Percentiles rank a stretch among this genome's conserved stretches.
phyloP scores from a whole-genome alignment of 2,113 vertebrate genomes.

The Albula glossodonta region DNA sequence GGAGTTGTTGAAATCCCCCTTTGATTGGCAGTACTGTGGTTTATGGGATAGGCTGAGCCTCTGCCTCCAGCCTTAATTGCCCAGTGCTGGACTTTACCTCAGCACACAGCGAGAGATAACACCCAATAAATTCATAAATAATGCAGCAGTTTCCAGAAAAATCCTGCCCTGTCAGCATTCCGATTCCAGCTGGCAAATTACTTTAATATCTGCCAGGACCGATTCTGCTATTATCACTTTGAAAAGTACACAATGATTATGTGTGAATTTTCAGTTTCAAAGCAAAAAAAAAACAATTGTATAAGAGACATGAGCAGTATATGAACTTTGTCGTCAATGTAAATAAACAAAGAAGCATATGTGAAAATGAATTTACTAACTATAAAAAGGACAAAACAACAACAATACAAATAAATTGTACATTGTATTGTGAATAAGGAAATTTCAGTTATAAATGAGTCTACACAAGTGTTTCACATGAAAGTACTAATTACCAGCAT shows the following conservation, averaged over 20 bases:
- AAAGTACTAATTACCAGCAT: no score
- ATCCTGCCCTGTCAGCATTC: conserved; percentile 54
- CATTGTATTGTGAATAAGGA: no score
- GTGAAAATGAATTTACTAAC: no score
- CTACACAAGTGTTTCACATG: no score
- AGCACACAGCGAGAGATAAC: conserved; percentile 39
- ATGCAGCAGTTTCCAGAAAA: conserved; percentile 49
- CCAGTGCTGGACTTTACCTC: neutral
- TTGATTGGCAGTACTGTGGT: neutral
- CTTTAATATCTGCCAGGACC: conserved; percentile 46
- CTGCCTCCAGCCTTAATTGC: neutral
- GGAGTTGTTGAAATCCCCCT: neutral
- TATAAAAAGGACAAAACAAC: no score
- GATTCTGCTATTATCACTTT: neutral
- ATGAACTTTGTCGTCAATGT: neutral
- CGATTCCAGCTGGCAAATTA: conserved; percentile 44
- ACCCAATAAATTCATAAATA: conserved; percentile 47
- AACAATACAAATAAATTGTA: no score
- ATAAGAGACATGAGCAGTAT: neutral
- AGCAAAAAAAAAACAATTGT: neutral
- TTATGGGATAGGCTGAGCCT: neutral
- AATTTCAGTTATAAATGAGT: no score
- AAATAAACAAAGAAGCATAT: neutral
- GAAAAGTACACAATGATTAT: neutral
- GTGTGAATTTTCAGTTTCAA: neutral